phyloP scores from a whole-genome alignment of 2,888 invertebrate genomes.

The Taenaris catops region DNA sequence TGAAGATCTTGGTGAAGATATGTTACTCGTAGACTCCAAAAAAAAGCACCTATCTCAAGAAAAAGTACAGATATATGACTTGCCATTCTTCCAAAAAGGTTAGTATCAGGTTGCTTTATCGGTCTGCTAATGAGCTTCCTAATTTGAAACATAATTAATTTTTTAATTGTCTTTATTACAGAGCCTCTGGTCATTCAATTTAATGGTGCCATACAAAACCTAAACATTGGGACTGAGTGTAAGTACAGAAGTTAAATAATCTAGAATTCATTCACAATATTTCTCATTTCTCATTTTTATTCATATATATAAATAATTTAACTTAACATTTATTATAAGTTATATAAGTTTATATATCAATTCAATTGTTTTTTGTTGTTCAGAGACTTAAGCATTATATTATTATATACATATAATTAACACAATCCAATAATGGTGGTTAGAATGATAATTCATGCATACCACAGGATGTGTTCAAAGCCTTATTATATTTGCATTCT shows the following conservation, averaged over 20 bases:
- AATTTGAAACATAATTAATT: slow-evolving; percentile 2
- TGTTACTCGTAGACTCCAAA: slow-evolving; percentile 58
- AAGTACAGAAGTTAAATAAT: slow-evolving; percentile 33
- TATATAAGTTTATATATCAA: no score
- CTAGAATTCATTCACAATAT: no score
- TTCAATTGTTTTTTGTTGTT: no score
- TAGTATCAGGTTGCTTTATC: slow-evolving; percentile 16
- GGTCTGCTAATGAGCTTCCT: not conserved
- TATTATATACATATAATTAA: no score
- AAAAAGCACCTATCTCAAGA: slow-evolving; percentile 50
- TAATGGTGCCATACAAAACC: slow-evolving; percentile 53
- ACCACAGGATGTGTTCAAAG: slow-evolving; percentile 35
- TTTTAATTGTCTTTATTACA: slow-evolving; percentile 34
- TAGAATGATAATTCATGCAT: slow-evolving; percentile 46
- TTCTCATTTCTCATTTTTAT: no score
- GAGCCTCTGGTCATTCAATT: slow-evolving; percentile 60
- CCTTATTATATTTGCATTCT: slow-evolving; percentile 33
- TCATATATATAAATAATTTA: no score
- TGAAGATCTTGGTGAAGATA: slow-evolving; percentile 59
- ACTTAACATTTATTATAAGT: no score
- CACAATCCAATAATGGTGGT: slow-evolving; percentile 35
- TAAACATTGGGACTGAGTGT: slow-evolving; percentile 50
- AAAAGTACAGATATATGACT: slow-evolving; percentile 36
- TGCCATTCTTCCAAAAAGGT: slow-evolving; percentile 53
- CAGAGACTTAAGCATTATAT: no score